Percentiles rank a stretch among this genome's conserved stretches.
Conservation (phyloP, 2,797 vertebrate species). For the Poeciliopsis turneri region DNA sequence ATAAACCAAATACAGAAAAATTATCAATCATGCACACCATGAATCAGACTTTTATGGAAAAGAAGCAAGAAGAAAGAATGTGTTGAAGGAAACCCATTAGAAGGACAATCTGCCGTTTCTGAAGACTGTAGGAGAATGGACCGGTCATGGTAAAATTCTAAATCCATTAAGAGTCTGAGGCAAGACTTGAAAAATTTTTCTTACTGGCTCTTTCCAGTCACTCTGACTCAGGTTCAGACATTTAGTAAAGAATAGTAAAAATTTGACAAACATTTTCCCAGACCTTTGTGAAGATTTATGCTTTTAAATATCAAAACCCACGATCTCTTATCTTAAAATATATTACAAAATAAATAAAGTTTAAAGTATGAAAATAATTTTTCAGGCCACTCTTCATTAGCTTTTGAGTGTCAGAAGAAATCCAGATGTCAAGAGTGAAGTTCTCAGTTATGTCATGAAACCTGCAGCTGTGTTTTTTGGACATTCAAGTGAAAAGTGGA, state of each 20-base stretch:
- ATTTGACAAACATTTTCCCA: neutral
- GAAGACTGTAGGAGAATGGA: neutral
- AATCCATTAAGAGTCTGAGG: neutral
- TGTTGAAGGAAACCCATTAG: neutral
- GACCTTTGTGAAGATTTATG: neutral
- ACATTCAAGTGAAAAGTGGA: neutral
- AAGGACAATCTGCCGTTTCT: too few relatives aligned
- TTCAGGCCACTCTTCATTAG: neutral
- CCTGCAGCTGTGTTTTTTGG: slow-evolving; percentile 4
- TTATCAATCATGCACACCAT: neutral
- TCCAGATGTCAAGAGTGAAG: neutral
- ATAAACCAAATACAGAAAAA: neutral
- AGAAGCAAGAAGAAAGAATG: neutral
- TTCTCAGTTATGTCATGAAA: neutral
- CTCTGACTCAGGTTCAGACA: neutral
- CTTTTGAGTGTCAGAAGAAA: neutral
- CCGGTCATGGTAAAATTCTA: neutral
- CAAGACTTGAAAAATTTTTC: neutral
- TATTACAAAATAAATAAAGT: neutral
- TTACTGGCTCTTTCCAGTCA: neutral
- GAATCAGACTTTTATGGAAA: neutral
- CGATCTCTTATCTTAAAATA: neutral
- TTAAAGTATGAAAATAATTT: neutral
- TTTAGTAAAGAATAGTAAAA: neutral
- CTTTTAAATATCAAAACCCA: neutral